These are phyloP conservation scores for Eremophila alpestris DNA, from an alignment of 2,797 vertebrate genomes.

Conservation along the genomic window DNA sequence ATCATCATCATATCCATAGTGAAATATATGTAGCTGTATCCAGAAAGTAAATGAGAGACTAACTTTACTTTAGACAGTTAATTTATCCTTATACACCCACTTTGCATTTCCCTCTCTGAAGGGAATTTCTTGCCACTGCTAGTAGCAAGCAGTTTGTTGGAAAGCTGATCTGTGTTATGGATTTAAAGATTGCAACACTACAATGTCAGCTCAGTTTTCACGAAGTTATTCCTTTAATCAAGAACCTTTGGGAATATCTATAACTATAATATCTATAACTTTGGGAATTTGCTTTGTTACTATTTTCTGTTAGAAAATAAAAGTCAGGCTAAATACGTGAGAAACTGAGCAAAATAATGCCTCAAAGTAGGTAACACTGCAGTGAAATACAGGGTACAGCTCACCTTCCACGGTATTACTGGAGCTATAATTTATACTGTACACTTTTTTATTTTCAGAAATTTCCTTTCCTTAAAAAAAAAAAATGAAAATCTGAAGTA, in stretches of 20 bases:
- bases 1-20: background rate
- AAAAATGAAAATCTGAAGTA: background rate
- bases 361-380: conserved; percentile 1
- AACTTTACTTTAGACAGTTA: background rate
- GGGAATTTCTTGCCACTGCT: background rate
- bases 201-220: conserved; percentile 24
- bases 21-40: background rate
- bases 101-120: background rate
- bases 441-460: background rate
- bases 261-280: conserved; percentile 14
- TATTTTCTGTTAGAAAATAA: conserved; percentile 45
- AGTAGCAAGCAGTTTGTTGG: background rate
- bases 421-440: background rate
- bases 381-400: conserved; percentile 4
- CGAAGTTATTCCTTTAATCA: background rate
- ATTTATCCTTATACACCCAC: background rate
- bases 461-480: background rate
- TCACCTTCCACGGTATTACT: background rate
- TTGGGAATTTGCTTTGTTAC: conserved; percentile 41
- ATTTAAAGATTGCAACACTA: background rate
- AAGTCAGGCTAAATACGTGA: background rate
- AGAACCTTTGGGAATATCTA: background rate
- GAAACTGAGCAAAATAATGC: conserved; percentile 36
- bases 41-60: background rate
- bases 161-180: background rate